A percentile compares a stretch with the other conserved stretches of the same genome.
These are phyloP conservation scores for Saxidomus purpurata DNA, from an alignment of 1,140 invertebrate species.

Conservation along the genomic window DNA sequence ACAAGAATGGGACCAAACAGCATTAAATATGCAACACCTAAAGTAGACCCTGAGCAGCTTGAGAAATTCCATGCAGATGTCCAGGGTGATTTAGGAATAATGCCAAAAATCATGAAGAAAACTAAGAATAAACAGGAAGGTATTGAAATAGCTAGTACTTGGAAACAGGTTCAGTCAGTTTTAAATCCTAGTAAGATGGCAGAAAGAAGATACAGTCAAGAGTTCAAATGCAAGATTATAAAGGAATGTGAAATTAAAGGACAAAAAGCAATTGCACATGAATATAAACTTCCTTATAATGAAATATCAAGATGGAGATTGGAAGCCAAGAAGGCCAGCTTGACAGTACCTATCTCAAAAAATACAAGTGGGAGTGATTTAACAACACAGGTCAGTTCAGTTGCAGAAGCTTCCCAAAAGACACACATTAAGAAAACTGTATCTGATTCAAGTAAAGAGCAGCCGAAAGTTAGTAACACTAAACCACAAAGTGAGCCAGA, in stretches of 20 bases:
- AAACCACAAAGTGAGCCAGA: conserved; percentile 10
- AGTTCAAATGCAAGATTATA: conserved; percentile 51
- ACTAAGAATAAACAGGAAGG: background rate
- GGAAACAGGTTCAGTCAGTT: conserved; percentile 63
- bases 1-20: conserved; percentile 59
- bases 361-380: background rate
- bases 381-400: background rate
- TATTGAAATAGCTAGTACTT: conserved; percentile 60
- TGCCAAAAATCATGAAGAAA: conserved; percentile 56
- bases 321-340: conserved; percentile 30
- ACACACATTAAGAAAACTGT: background rate
- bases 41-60: background rate
- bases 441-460: background rate
- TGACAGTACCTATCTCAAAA: background rate
- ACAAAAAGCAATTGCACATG: conserved; percentile 42
- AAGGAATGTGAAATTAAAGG: conserved; percentile 51
- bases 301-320: conserved; percentile 61
- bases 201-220: conserved; percentile 52
- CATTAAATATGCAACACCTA: conserved; percentile 16
- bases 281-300: conserved; percentile 57
- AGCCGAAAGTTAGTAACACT: background rate
- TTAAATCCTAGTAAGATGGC: conserved; percentile 20
- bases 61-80: conserved; percentile 51
- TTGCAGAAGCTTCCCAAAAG: background rate
- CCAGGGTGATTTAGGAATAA: conserved; percentile 53